Evolutionary conservation across 2,888 invertebrate genomes (phyloP), one percentile per base, ranked within the genome.

Genomic region (Clusia tigrina): DNA sequence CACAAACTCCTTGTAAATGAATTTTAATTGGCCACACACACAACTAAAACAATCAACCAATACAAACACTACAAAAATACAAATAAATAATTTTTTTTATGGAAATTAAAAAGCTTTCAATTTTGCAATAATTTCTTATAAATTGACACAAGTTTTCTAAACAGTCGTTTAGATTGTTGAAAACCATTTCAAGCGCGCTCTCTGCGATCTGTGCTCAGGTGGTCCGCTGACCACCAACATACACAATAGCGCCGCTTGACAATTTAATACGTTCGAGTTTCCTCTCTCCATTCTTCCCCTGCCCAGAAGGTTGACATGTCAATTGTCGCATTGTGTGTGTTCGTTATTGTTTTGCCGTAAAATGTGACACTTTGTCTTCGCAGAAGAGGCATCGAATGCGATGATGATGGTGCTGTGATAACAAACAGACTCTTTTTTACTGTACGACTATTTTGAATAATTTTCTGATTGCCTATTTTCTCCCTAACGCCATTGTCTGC

Each of bases 301-400:
- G n/a, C 64, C 68, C 71, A 71, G 74, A 74, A 74, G 77, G 71
- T 63, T 62, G 62, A 69, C 69, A 71, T 69, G 74, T 78, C 74
- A 77, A 79, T 78, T 79, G 77, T 67, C 54, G 68, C 71, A 68
- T 60, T 68, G 69, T 66, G 72, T 68, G 71, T 67, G 64, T 71
- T 65, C 66, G 55, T 55, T 63, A 62, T 71, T 65, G 72, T 77
- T 70, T 59, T 68, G 67, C 71, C 67, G 62, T 69, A 70, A 70
- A 71, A 64, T 67, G 64, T 71, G 72, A 74, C 72, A 76, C 70
- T 71, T 77, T 77, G 71, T 78, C 75, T 71, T 70, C n/a, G n/a
- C n/a, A n/a, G n/a, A n/a, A n/a, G n/a, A n/a, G n/a, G 32, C 12
- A 32, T 32, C 12, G 32, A 32, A 32, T 32, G 32, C 12, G 32